Evolutionary conservation across 2,888 invertebrate species (phyloP).

Genomic region (Tenthredo scrophulariae): DNA sequence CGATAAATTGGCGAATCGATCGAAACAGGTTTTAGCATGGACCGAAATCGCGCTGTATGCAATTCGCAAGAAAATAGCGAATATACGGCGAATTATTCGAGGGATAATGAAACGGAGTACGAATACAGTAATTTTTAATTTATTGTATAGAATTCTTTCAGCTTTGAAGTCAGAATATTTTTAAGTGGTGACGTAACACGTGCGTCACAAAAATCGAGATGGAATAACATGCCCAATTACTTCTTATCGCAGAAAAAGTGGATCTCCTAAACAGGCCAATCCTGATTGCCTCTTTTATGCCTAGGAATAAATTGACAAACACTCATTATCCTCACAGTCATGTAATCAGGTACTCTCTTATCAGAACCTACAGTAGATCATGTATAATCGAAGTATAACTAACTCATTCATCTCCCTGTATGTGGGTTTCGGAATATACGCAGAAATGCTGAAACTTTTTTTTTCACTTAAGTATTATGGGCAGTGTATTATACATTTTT

Average conservation of each 20-base stretch:
- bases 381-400: background rate
- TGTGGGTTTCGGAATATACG: background rate
- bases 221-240: background rate
- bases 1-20: background rate
- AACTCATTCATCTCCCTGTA: background rate
- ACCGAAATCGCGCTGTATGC: background rate
- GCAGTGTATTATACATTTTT: no score
- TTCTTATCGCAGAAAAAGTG: background rate
- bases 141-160: no score
- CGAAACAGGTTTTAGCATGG: background rate
- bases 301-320: background rate
- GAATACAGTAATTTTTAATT: no score
- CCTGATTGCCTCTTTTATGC: background rate
- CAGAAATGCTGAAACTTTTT: background rate
- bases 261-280: background rate
- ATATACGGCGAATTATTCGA: background rate
- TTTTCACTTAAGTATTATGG: no score
- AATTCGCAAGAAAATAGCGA: background rate
- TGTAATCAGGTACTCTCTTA: background rate
- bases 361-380: background rate
- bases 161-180: background rate
- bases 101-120: background rate
- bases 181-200: background rate
- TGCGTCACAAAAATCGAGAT: background rate
- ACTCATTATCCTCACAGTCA: background rate